These are phyloP conservation scores for Nephrotoma flavescens DNA, from an alignment of 2,888 invertebrate genomes.

Conservation along the genomic window DNA sequence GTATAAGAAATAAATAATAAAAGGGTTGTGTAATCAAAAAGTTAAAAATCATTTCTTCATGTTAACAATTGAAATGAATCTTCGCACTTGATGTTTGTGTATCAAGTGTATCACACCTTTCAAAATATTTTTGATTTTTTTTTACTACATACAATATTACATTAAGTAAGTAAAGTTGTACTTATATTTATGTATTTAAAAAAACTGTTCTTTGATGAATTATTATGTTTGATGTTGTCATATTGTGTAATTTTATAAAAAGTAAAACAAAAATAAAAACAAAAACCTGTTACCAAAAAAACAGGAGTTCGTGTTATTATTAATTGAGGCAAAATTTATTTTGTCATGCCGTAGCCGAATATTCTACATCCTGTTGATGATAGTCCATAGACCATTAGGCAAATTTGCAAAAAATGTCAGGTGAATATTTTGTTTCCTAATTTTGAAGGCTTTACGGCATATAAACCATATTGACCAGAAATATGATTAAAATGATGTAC, in stretches of 20 bases:
- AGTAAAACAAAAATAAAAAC: not conserved
- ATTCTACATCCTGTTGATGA: too few species aligned
- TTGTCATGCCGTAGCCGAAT: too few species aligned
- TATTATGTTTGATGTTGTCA: not conserved
- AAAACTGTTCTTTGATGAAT: not conserved
- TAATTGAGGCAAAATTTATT: too few species aligned
- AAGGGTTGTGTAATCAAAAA: not conserved
- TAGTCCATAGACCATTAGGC: too few species aligned
- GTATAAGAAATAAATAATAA: not conserved
- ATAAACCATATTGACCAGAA: too few species aligned
- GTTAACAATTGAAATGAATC: not conserved
- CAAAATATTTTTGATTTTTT: not conserved
- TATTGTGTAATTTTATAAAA: not conserved
- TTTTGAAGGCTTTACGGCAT: too few species aligned
- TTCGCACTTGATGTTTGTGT: not conserved
- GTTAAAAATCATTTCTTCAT: not conserved
- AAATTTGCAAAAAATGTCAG: too few species aligned
- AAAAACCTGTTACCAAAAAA: not conserved
- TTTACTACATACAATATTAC: not conserved
- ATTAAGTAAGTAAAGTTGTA: not conserved
- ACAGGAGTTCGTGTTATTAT: not conserved
- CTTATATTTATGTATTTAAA: not conserved
- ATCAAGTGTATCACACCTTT: not conserved
- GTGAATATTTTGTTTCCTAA: too few species aligned
- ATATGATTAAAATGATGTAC: too few species aligned